A percentile compares a stretch with the other conserved stretches of the same genome.
These are phyloP conservation scores for Geotrupes spiniger DNA, from an alignment of 2,888 invertebrate genomes.

Conservation along the genomic window DNA sequence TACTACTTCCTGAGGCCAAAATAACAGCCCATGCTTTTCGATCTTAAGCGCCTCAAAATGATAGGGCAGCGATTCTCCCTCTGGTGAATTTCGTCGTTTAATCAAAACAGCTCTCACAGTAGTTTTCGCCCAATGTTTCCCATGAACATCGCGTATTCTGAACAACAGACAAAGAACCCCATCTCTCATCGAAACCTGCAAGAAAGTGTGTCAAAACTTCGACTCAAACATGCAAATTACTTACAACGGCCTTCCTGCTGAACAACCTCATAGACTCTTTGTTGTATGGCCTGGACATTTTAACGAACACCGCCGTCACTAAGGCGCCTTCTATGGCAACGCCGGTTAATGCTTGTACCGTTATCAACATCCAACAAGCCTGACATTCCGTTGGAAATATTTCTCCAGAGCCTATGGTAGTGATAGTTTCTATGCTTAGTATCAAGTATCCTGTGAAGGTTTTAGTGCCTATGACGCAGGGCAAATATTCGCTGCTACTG, in stretches of 20 bases:
- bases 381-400: conserved; percentile 40
- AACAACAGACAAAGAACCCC: conserved; percentile 75
- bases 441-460: conserved; percentile 40
- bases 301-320: conserved; percentile 61
- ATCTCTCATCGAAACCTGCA: conserved; percentile 41
- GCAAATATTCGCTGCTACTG: conserved; percentile 13
- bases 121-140: conserved; percentile 53
- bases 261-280: conserved; percentile 54
- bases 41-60: conserved; percentile 69
- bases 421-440: conserved; percentile 42
- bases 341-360: conserved; percentile 37
- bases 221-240: conserved; percentile 31
- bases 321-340: conserved; percentile 44
- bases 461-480: conserved; percentile 38
- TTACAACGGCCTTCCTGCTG: conserved; percentile 69
- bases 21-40: conserved; percentile 62
- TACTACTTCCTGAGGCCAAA: conserved; percentile 85
- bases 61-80: conserved; percentile 64
- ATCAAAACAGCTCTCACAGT: conserved; percentile 69
- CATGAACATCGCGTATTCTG: conserved; percentile 74
- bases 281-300: conserved; percentile 59
- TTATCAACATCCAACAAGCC: conserved; percentile 34
- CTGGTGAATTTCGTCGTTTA: conserved; percentile 62
- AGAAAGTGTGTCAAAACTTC: conserved; percentile 6
- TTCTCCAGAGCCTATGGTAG: conserved; percentile 42